phyloP scores from a whole-genome alignment of 2,888 invertebrate genomes.

The Clusia tigrina region DNA sequence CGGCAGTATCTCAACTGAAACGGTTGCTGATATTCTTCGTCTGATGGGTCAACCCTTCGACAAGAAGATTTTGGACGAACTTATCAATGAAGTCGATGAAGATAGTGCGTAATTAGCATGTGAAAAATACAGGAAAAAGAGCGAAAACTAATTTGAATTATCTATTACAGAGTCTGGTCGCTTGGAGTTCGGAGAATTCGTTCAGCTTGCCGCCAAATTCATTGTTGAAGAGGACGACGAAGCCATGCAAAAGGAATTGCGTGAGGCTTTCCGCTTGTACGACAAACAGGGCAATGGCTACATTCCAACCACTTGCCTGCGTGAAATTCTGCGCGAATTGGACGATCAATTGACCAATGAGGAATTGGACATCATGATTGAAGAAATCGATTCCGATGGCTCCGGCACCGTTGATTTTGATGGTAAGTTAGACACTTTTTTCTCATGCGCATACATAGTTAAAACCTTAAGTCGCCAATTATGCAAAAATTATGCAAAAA shows the following conservation, averaged over 20 bases:
- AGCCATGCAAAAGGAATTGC: constrained; percentile 95
- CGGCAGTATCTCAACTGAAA: constrained; percentile 93
- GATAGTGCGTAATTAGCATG: constrained; percentile 76
- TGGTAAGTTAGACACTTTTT: constrained; percentile 69
- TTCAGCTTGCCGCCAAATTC: constrained; percentile 94
- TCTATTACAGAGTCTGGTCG: constrained; percentile 85
- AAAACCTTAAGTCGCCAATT: too few species aligned
- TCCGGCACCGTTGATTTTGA: constrained; percentile 99
- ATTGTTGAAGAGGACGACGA: constrained; percentile 98
- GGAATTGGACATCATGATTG: constrained; percentile 96
- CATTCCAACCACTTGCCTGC: constrained; percentile 90
- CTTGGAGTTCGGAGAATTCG: constrained; percentile 96
- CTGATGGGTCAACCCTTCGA: constrained; percentile 98
- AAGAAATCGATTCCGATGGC: constrained; percentile 97
- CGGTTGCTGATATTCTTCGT: constrained; percentile 92
- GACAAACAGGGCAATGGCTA: constrained; percentile 98
- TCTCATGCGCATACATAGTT: too few species aligned
- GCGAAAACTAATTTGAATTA: background rate
- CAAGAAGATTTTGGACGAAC: constrained; percentile 93
- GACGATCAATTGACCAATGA: constrained; percentile 95
- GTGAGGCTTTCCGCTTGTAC: constrained; percentile 98
- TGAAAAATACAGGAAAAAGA: background rate
- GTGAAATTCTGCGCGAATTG: constrained; percentile 93
- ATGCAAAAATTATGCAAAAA: background rate
- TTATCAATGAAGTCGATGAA: constrained; percentile 97